Evolutionary conservation across 2,113 vertebrate genomes (phyloP).

Genomic region (Aegithalos caudatus): DNA sequence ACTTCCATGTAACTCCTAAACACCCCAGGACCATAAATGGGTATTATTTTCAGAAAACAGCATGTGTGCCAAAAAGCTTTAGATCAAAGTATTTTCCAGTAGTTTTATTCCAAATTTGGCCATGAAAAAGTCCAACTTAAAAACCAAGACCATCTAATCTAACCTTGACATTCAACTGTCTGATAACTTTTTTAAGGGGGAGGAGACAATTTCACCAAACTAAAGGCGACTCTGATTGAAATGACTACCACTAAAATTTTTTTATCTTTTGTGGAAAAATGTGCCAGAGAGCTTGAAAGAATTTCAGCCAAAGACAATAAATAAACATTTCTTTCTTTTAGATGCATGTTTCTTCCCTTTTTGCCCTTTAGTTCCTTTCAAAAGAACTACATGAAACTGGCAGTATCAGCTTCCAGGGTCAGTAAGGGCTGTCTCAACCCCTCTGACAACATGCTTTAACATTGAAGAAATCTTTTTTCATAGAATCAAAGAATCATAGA

Average conservation of each 20-base stretch:
- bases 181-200: not conserved
- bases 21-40: not conserved
- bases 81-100: not conserved
- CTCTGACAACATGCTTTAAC: not conserved
- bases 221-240: not conserved
- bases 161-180: not conserved
- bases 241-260: not conserved
- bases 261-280: not conserved
- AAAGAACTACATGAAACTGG: not conserved
- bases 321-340: not conserved
- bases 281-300: not conserved
- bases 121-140: not conserved
- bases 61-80: not conserved
- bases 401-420: not conserved
- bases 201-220: not conserved
- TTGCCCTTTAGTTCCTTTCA: not conserved
- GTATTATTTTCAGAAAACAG: not conserved
- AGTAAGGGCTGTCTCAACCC: not conserved
- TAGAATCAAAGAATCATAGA: not conserved
- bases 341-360: not conserved
- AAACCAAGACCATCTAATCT: not conserved
- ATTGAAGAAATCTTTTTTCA: not conserved
- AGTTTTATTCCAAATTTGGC: not conserved
- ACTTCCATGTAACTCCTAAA: not conserved
- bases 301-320: not conserved